These are phyloP conservation scores for Zosterops lateralis DNA, from an alignment of 2,113 vertebrate species.

Conservation along the genomic window DNA sequence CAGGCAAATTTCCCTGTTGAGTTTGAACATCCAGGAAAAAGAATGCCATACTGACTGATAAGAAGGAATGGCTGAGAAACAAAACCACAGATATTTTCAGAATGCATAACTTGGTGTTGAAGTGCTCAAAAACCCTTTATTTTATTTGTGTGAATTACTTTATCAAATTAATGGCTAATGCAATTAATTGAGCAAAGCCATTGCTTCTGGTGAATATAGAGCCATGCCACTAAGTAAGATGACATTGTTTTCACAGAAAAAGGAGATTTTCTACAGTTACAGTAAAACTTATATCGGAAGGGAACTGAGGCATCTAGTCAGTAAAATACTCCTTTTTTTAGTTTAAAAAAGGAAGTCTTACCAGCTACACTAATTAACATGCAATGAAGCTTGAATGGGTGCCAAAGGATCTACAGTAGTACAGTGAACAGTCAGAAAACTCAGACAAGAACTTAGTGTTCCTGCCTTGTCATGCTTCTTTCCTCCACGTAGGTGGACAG, in stretches of 20 bases:
- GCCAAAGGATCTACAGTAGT: conserved; percentile 42
- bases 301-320: conserved; percentile 2
- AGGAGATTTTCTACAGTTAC: background rate
- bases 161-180: background rate
- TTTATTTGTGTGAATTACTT: background rate
- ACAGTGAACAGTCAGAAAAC: conserved; percentile 46
- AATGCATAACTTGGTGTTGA: background rate
- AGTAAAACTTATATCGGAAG: background rate
- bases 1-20: background rate
- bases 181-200: background rate
- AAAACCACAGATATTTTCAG: background rate
- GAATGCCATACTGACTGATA: background rate
- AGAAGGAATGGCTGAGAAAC: background rate
- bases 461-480: conserved; percentile 52
- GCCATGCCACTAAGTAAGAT: background rate
- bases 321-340: background rate
- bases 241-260: background rate
- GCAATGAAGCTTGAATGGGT: conserved; percentile 1
- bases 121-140: background rate
- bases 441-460: conserved; percentile 67
- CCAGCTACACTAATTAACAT: conserved; percentile 36
- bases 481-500: conserved; percentile 44
- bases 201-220: background rate
- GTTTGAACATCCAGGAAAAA: background rate
- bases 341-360: background rate